A percentile compares a stretch with the other conserved stretches of the same genome.
phyloP scores from a whole-genome alignment of 2,888 invertebrate genomes.

The Laothoe populi region DNA sequence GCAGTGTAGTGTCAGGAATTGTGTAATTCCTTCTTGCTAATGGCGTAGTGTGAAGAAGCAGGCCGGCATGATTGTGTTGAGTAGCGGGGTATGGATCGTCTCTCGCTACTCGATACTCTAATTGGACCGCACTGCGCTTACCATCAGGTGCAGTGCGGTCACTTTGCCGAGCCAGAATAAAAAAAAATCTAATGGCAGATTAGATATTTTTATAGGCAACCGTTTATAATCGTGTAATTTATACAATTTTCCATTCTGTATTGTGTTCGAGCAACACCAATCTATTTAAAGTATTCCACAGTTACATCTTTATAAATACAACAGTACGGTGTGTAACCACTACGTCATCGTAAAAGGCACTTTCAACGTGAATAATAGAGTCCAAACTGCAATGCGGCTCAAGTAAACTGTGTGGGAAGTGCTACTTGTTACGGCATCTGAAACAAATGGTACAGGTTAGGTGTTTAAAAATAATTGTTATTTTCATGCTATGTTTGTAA shows the following conservation, averaged over 20 bases:
- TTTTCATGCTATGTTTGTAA: slow-evolving; percentile 1
- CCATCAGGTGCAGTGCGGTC: too few relatives aligned
- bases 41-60: too few relatives aligned
- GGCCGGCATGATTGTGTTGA: too few relatives aligned
- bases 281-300: slow-evolving; percentile 8
- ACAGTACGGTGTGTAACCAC: slow-evolving; percentile 11
- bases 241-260: neutral
- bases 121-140: too few relatives aligned
- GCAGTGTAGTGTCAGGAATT: too few relatives aligned
- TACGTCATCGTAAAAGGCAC: slow-evolving; percentile 23
- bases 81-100: too few relatives aligned
- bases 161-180: too few relatives aligned
- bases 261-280: slow-evolving; percentile 11
- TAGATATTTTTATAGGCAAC: too few relatives aligned
- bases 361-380: slow-evolving; percentile 13
- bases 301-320: slow-evolving; percentile 13
- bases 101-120: too few relatives aligned
- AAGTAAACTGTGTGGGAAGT: neutral
- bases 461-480: slow-evolving; percentile 8
- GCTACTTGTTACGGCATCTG: slow-evolving; percentile 18
- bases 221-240: too few relatives aligned
- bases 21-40: too few relatives aligned
- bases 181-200: too few relatives aligned
- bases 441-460: slow-evolving; percentile 11
- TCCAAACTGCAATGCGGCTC: slow-evolving; percentile 16